phyloP scores from a whole-genome alignment of 2,797 vertebrate species.

The Liasis olivaceus region DNA sequence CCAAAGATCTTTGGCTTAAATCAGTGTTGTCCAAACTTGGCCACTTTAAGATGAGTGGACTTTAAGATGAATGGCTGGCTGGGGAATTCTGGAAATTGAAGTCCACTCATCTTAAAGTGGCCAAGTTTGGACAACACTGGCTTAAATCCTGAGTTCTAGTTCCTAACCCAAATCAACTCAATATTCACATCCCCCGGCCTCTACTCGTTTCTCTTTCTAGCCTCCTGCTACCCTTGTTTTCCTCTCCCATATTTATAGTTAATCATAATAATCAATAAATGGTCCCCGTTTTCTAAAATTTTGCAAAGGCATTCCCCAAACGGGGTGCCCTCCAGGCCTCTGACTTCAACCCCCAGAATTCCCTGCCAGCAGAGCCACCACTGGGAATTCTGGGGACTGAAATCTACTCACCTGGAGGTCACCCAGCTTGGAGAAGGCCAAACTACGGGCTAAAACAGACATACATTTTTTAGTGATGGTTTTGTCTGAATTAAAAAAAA shows the following conservation, averaged over 20 bases:
- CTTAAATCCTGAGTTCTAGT: not conserved
- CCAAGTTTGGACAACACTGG: too few species aligned
- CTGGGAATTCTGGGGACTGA: too few species aligned
- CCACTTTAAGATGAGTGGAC: too few species aligned
- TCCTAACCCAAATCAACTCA: not conserved
- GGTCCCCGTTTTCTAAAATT: not conserved
- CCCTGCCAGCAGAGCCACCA: not conserved
- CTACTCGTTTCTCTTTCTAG: not conserved
- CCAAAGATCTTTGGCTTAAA: not conserved
- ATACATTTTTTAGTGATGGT: not conserved
- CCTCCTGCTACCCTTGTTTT: not conserved
- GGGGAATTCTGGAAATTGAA: too few species aligned
- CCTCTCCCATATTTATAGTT: not conserved
- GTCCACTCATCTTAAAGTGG: too few species aligned
- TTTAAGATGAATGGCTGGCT: too few species aligned
- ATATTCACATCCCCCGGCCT: not conserved
- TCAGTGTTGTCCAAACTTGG: too few species aligned
- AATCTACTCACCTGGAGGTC: too few species aligned
- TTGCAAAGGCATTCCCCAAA: not conserved
- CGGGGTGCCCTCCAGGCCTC: not conserved
- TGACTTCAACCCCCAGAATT: not conserved
- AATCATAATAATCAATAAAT: too few species aligned
- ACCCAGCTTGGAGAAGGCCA: too few species aligned
- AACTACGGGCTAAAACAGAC: not conserved
- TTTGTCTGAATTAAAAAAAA: too few species aligned